Conservation (phyloP, 2,888 invertebrate genomes). For the Toxonevra muliebris region DNA sequence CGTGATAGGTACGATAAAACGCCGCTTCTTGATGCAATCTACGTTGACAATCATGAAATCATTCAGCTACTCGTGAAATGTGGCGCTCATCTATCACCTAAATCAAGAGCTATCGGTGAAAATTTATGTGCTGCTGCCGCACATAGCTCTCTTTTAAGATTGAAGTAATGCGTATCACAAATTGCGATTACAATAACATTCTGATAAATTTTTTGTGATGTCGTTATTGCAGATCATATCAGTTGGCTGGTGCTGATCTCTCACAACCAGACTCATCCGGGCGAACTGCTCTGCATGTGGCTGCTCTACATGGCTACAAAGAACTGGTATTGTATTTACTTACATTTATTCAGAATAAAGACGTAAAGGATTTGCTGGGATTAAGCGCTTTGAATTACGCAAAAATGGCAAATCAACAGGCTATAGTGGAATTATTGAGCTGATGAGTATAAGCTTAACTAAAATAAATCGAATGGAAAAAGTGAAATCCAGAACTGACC, state of each 20-base stretch:
- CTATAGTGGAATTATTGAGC: constrained; percentile 42
- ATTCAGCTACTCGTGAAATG: constrained; percentile 76
- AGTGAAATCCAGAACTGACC: no score
- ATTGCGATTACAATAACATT: no score
- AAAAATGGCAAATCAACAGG: constrained; percentile 42
- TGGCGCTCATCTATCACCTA: constrained; percentile 77
- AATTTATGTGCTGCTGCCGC: constrained; percentile 75
- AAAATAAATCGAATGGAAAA: no score
- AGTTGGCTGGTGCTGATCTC: constrained; percentile 75
- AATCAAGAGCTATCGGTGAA: constrained; percentile 71
- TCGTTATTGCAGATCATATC: constrained; percentile 60
- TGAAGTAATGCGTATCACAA: constrained; percentile 62
- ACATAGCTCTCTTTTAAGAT: constrained; percentile 68
- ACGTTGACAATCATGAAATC: constrained; percentile 70
- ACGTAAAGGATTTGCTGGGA: constrained; percentile 68
- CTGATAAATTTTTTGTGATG: no score
- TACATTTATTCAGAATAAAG: constrained; percentile 63
- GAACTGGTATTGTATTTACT: constrained; percentile 68
- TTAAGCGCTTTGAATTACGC: constrained; percentile 70
- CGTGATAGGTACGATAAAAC: constrained; percentile 77
- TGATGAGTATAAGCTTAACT: no score
- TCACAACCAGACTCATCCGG: constrained; percentile 71
- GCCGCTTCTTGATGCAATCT: constrained; percentile 76
- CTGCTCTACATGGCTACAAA: constrained; percentile 69
- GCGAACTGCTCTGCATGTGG: constrained; percentile 76